A percentile compares a stretch with the other conserved stretches of the same genome.
These are phyloP conservation scores for Callosobruchus maculatus DNA, from an alignment of 2,888 invertebrate genomes.

Conservation along the genomic window DNA sequence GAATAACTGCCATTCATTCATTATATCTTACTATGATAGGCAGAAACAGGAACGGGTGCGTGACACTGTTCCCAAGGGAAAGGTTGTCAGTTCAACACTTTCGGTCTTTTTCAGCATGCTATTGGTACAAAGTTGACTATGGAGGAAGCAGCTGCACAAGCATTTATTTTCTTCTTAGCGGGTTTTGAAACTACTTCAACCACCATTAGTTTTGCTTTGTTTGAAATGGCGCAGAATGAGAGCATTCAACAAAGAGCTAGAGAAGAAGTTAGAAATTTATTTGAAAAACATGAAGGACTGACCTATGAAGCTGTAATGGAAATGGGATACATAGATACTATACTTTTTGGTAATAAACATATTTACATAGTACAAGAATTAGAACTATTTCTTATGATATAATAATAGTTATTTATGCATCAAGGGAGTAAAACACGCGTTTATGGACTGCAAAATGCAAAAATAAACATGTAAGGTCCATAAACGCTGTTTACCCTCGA, in stretches of 20 bases:
- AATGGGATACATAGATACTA: constrained; percentile 50
- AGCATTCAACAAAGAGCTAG: constrained; percentile 47
- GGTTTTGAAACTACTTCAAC: constrained; percentile 54
- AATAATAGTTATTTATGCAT: no score
- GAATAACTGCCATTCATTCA: no score
- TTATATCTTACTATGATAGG: no score
- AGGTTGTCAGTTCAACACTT: no score
- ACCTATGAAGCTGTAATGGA: constrained; percentile 48
- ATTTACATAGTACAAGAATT: no score
- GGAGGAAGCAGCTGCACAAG: constrained; percentile 49
- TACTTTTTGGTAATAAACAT: constrained; percentile 46
- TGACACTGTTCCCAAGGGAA: no score
- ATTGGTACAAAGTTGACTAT: constrained; percentile 36
- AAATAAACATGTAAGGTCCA: no score
- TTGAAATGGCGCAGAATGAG: constrained; percentile 47
- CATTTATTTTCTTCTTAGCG: constrained; percentile 49
- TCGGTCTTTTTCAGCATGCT: not conserved
- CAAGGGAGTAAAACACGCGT: no score
- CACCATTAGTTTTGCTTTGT: constrained; percentile 48
- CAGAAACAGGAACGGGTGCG: no score
- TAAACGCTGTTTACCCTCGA: no score
- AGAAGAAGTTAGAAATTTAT: constrained; percentile 43
- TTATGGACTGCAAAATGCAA: no score
- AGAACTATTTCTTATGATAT: no score
- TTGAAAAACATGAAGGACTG: constrained; percentile 39